Base-by-base conservation (phyloP, 2,797 vertebrate species). In the Spheniscus humboldti region DNA sequence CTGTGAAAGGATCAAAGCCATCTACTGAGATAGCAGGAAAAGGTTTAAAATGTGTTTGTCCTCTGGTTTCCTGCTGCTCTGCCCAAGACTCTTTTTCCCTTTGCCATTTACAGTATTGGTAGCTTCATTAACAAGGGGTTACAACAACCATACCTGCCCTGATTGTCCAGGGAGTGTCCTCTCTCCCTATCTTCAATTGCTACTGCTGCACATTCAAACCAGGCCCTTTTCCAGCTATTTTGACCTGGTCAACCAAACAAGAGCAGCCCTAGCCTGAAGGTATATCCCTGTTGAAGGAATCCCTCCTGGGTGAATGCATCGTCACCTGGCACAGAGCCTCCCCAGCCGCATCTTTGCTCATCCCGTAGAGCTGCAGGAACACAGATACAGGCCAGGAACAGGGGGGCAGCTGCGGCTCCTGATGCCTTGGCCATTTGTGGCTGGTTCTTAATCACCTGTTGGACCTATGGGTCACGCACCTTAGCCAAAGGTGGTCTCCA, bases 311-410 rank as follows among this genome's bases (percentile, higher is more conserved):
- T 45, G 43, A 76, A 24, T 37, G 22, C 16, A 52, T 37, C 31
- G 28, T 67, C 60, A 48, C 16, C 18, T 31, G 18, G 18, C 73
- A 89, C 56, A 84, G 14, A 77, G 18, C 52, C 33, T 76, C 37
- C 28, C 50, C 48, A 79, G 50, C 8, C 37, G 23, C 6, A 6
- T 14, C 63, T 75, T 22, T 66, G 15, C 16, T 85, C 28, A 39
- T 9, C 9, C 30, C 2, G 0, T 3, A 68, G 7, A 45, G 17
- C 6, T 3, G 1, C 3, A 2, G 48, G 57, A 86, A n/a, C 19
- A 8, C 0, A 7, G 33, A 55, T 24, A 25, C 22, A 59, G 22
- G 22, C 33, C 43, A 56, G 39, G 31, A 86, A 48, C 18, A 50
- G 22, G 23, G 4, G 14, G 5, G 9, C 14, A 73, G 0, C 27